phyloP scores from a whole-genome alignment of 2,888 invertebrate genomes.

The Cenopis cana region DNA sequence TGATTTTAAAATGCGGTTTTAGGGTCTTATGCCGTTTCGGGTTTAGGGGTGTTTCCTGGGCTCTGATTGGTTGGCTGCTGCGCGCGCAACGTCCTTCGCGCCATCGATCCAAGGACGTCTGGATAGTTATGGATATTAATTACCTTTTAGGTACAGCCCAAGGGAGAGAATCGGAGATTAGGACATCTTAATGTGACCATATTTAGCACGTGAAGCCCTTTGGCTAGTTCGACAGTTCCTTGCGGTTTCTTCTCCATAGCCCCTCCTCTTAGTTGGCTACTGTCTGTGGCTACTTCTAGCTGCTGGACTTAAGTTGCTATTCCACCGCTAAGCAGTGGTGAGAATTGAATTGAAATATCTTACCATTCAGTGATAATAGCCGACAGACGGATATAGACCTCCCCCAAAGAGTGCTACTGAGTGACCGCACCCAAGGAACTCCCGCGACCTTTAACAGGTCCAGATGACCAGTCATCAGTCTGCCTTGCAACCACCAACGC shows the following conservation, averaged over 20 bases:
- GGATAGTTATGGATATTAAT: slow-evolving; percentile 36
- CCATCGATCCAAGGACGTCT: slow-evolving; percentile 78
- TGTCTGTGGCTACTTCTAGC: not conserved
- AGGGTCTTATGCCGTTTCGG: not conserved
- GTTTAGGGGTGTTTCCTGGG: slow-evolving; percentile 10
- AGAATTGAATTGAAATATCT: not conserved
- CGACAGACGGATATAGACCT: too few relatives aligned
- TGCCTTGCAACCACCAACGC: too few relatives aligned
- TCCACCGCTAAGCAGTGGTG: not conserved
- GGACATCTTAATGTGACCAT: not conserved
- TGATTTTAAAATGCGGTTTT: not conserved
- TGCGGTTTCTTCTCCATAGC: not conserved
- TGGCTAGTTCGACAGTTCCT: not conserved
- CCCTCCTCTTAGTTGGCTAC: not conserved
- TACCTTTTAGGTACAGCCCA: not conserved
- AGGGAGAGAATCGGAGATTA: not conserved
- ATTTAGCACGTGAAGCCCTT: not conserved
- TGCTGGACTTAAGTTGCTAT: not conserved
- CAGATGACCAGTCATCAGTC: too few relatives aligned
- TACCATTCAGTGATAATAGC: not conserved
- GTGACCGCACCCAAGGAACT: too few relatives aligned
- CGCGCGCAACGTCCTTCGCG: slow-evolving; percentile 77
- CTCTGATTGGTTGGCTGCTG: slow-evolving; percentile 51
- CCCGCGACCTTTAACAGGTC: too few relatives aligned
- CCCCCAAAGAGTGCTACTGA: too few relatives aligned